Percentiles rank a stretch among this genome's conserved stretches.
Evolutionary conservation across 2,797 vertebrate species (phyloP).

Genomic region (Malacoctenus gilli): DNA sequence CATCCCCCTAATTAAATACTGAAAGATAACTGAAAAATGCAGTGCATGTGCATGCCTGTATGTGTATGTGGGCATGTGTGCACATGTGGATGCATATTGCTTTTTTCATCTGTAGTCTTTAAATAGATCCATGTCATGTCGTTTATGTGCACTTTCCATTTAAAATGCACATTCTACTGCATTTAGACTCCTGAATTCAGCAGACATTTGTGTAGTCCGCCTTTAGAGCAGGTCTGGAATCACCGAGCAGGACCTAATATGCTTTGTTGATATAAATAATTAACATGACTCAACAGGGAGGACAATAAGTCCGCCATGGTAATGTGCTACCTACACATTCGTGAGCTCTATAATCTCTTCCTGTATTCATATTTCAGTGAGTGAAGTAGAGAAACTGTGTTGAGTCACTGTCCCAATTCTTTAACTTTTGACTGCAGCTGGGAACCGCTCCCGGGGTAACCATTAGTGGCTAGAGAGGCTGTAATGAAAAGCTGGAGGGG

Average conservation of each 20-base stretch:
- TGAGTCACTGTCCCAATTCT: constrained; percentile 49
- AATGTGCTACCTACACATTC: not conserved
- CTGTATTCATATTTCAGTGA: constrained; percentile 15
- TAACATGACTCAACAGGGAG: not conserved
- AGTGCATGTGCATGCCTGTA: constrained; percentile 2
- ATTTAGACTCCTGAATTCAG: not conserved
- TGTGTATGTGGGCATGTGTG: not conserved
- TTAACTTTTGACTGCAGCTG: constrained; percentile 57
- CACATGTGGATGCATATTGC: not conserved
- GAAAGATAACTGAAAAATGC: constrained; percentile 33
- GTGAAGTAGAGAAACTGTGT: constrained; percentile 29
- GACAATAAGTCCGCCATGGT: constrained; percentile 4
- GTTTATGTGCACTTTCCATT: not conserved
- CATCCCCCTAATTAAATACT: constrained; percentile 51
- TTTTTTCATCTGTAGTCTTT: constrained; percentile 5
- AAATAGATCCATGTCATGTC: not conserved
- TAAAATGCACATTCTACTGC: constrained; percentile 5
- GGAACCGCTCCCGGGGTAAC: constrained; percentile 57
- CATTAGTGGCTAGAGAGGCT: constrained; percentile 60
- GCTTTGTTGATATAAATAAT: constrained; percentile 28
- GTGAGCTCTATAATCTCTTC: constrained; percentile 11
- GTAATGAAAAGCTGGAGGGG: constrained; percentile 69
- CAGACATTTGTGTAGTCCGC: constrained; percentile 8
- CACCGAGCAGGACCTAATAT: constrained; percentile 9
- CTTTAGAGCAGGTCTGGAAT: constrained; percentile 9